Base-by-base conservation (phyloP, 2,113 vertebrate genomes). In the Heptranchias perlo region DNA sequence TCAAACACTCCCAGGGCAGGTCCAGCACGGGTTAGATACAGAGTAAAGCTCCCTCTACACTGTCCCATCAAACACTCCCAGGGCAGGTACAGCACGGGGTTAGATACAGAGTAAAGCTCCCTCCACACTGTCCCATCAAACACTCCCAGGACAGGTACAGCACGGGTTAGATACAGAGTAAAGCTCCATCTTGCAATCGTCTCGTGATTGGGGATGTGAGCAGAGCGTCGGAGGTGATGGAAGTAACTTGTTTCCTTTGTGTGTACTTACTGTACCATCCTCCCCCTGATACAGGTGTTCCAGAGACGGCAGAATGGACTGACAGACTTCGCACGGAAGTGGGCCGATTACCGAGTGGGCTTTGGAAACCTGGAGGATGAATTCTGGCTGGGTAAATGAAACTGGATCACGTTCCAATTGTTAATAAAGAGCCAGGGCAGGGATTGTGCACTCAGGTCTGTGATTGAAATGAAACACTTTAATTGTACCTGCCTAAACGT, bases 351-450 rank as follows among this genome's bases (percentile, higher is more conserved):
- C 96, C 98, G 98, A 0, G 96, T 97, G 16, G 99, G 99, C 62
- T 99, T 99, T 14, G 99, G 99, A 95, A 99, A 99, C 97, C 96
- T 99, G 96, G 99, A 99, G 96, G 99, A 99, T 78, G 99, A 99
- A 96, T 99, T 99, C 97, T 99, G 99, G 99, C 98, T 99, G 25
- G 99, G 99, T 99, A 97, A 98, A 96, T 84, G 7, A 58, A 87
- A 3, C 4, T 95, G 39, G 54, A 65, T n/a, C 61, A 89, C 7
- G 3, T 91, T 78, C 39, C 52, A 39, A n/a, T 21, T 44, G 65
- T 96, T 13, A 28, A n/a, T 62, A 39, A 86, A 93, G 49, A 89
- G n/a, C n/a, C n/a, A n/a, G 39, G 65, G 2, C 3, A 31, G 28
- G 28, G 67, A 2, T 28, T 3, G n/a, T 54, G 82, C 1, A 23